These are phyloP conservation scores for Sebastes oblongus DNA, from an alignment of 2,797 vertebrate species.

Conservation along the genomic window DNA sequence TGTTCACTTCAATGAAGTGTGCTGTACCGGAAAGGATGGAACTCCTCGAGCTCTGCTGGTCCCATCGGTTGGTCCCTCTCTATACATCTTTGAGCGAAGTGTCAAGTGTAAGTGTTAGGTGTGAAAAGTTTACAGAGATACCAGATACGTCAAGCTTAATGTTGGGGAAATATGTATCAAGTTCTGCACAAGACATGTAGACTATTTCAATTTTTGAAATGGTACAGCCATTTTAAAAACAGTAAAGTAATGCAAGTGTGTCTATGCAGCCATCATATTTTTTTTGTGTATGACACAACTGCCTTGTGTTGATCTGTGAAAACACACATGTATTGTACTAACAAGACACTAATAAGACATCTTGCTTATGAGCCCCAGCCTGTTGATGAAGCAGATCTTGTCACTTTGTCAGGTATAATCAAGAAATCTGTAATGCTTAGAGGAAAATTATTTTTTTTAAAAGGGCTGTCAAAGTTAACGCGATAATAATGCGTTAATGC, in stretches of 20 bases:
- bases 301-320: not conserved
- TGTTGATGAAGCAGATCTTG: not conserved
- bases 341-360: too few species aligned
- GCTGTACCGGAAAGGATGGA: not conserved
- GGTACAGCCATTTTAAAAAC: not conserved
- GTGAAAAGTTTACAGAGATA: not conserved
- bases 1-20: not conserved
- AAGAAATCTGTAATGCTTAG: too few species aligned
- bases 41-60: not conserved
- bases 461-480: too few species aligned
- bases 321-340: too few species aligned
- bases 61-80: not conserved
- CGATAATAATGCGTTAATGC: too few species aligned
- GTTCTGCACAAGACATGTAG: not conserved
- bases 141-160: not conserved
- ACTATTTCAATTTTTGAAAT: not conserved
- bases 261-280: not conserved
- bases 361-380: too few species aligned
- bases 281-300: not conserved
- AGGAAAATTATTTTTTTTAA: too few species aligned
- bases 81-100: not conserved
- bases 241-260: too few species aligned
- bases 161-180: not conserved
- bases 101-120: too few species aligned
- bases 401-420: not conserved